Evolutionary conservation across 2,797 vertebrate genomes (phyloP), one percentile per base, ranked within the genome.

Genomic region (Nyctibius grandis): DNA sequence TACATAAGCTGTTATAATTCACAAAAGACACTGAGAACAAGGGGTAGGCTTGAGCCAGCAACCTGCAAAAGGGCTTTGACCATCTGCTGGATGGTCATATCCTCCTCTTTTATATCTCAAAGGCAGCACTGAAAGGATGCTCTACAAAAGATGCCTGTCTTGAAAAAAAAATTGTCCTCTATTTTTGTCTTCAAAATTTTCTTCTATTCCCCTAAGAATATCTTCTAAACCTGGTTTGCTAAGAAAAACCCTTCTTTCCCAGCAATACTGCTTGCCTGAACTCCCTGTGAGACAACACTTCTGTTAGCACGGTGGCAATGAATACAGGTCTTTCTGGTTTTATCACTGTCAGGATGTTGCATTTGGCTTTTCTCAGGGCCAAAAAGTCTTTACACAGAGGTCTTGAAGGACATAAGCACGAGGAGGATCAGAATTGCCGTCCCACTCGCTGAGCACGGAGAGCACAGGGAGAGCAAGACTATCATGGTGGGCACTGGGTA

Each of bases 401-500:
- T 15, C 21, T 47, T 19, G 23, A 72, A 86, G 50, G 38, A 22
- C 22, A 28, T n/a, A 19, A 33, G 2, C 9, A 31, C 15, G 36
- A 67, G 29, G 12, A 77, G 12, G 9, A 8, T 40, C 40, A 78
- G 29, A 68, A 56, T 10, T 76, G 9, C 31, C 10, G 13, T 48
- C 31, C 9, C 31, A 51, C 20, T 77, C 7, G 3, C 14, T 70
- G 44, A 18, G 13, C 20, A 42, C 6, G 40, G 34, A 36, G 50
- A 42, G 9, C 15, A 51, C n/a, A 64, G 42, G 40, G 16, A 72
- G 48, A 82, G 15, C 19, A 56, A 61, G 19, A 44, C 29, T 25
- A 16, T n/a, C 12, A 1, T 0, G 0, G 9, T 54, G 21, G 51
- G 22, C n/a, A 19, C 25, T 38, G 31, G 3, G 5, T 25, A 34